Evolutionary conservation across 2,888 invertebrate genomes (phyloP).

Genomic region (Yponomeuta evonymella): DNA sequence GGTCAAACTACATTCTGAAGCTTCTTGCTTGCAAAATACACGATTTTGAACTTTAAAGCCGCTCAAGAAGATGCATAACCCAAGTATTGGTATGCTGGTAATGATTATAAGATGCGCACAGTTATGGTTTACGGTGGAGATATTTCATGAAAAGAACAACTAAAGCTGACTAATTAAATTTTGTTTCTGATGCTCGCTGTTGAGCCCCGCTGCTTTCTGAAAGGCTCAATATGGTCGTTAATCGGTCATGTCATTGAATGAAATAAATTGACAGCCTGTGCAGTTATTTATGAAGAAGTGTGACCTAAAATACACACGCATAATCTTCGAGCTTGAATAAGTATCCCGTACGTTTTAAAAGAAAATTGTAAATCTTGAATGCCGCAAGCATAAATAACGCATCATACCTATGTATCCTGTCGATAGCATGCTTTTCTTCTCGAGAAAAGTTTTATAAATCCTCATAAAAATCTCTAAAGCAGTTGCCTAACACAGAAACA

Average conservation of each 20-base stretch:
- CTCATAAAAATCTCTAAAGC: too few species aligned
- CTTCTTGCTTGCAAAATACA: neutral
- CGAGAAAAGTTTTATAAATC: too few species aligned
- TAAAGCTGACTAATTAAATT: constrained; percentile 1
- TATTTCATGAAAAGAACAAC: constrained; percentile 1
- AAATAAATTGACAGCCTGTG: neutral
- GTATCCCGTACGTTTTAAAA: neutral
- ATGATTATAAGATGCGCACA: neutral
- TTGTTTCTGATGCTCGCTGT: neutral
- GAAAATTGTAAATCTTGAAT: too few species aligned
- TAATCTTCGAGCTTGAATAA: neutral
- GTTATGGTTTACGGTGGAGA: neutral
- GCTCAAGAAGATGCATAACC: neutral
- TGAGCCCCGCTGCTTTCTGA: neutral
- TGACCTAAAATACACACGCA: neutral
- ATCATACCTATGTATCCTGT: too few species aligned
- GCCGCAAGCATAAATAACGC: too few species aligned
- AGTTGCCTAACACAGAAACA: too few species aligned
- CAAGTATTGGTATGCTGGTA: neutral
- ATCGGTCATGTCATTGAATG: neutral
- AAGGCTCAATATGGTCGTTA: neutral
- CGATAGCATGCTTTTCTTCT: too few species aligned
- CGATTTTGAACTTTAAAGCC: neutral
- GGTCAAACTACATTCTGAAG: constrained; percentile 16
- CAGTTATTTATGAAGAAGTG: neutral